Conservation (phyloP, 2,797 vertebrate genomes). For the Kryptolebias ocellatus region DNA sequence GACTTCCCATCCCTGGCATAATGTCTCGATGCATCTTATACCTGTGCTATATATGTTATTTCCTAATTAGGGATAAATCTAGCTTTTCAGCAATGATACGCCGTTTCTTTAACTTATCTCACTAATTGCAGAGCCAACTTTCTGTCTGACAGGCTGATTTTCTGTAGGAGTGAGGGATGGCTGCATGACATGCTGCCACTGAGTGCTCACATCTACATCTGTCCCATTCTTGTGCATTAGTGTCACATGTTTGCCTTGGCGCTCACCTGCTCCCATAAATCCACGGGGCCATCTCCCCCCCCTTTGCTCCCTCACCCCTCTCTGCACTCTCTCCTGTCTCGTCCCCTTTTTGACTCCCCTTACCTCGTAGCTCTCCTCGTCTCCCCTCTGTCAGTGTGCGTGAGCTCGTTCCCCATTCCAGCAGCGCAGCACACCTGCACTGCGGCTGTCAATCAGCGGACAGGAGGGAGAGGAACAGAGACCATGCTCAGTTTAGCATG, state of each 20-base stretch:
- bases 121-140: slow-evolving; percentile 35
- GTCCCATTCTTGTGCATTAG: slow-evolving; percentile 77
- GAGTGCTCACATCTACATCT: slow-evolving; percentile 66
- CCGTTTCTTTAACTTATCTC: slow-evolving; percentile 17
- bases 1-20: too few species aligned
- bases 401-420: slow-evolving; percentile 62
- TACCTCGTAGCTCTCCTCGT: slow-evolving; percentile 33
- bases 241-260: slow-evolving; percentile 64
- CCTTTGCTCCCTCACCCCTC: slow-evolving; percentile 12
- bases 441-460: slow-evolving; percentile 76
- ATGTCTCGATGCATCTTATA: too few species aligned
- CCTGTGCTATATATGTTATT: too few species aligned
- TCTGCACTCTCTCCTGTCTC: slow-evolving; percentile 15
- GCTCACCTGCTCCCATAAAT: slow-evolving; percentile 75
- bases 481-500: slow-evolving; percentile 63
- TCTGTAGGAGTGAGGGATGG: slow-evolving; percentile 44
- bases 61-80: too few species aligned
- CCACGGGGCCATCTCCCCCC: slow-evolving; percentile 37
- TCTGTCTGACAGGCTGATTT: slow-evolving; percentile 34
- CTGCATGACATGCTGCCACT: slow-evolving; percentile 68
- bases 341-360: slow-evolving; percentile 26
- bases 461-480: slow-evolving; percentile 41
- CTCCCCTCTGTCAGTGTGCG: slow-evolving; percentile 37
- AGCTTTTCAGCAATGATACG: too few species aligned
- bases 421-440: slow-evolving; percentile 66